Base-by-base conservation (phyloP, 1,140 invertebrate genomes). In the Cotesia vestalis region DNA sequence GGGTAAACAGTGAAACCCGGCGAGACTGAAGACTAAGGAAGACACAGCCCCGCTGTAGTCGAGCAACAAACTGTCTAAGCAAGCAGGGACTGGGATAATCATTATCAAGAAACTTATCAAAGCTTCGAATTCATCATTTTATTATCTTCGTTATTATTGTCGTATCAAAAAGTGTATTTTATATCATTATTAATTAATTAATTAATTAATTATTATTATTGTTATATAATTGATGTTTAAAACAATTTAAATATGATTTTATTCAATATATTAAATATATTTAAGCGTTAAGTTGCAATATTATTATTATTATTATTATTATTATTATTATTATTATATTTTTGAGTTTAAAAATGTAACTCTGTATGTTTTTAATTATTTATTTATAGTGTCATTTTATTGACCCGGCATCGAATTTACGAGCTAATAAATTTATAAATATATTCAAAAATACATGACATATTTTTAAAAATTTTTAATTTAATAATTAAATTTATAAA, bases 131-230 rank as follows among this genome's bases (percentile, higher is more conserved):
- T 46, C 40, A 46, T 46, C 40, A 46, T 46, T 46, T 46, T 8
- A 55, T 55, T n/a, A 55, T 14, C 46, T 51, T 55, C 53, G 17
- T 55, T 55, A 55, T 55, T 17, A 55, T 17, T 55, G 12, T 17
- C 53, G 53, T 55, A 55, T 55, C 53, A 55, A 55, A 55, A 55
- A 46, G 17, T 55, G 53, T 55, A 55, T 55, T 17, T n/a, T 55
- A 55, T 17, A 14, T 46, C 11, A 46, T 46, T 17, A 17, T 46
- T n/a, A n/a, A n/a, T n/a, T n/a, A n/a, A n/a, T n/a, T n/a, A n/a
- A 40, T 40, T 40, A 40, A 46, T 46, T 46, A 46, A 12, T 17
- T 12, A 55, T 55, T 17, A 55, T 55, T n/a, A 55, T 55, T 55
- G 53, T 55, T 55, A 55, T 55, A 55, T 55, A 55, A 55, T 14